A percentile compares a stretch with the other conserved stretches of the same genome.
phyloP scores from a whole-genome alignment of 2,113 vertebrate genomes.

The Sigmodon hispidus region DNA sequence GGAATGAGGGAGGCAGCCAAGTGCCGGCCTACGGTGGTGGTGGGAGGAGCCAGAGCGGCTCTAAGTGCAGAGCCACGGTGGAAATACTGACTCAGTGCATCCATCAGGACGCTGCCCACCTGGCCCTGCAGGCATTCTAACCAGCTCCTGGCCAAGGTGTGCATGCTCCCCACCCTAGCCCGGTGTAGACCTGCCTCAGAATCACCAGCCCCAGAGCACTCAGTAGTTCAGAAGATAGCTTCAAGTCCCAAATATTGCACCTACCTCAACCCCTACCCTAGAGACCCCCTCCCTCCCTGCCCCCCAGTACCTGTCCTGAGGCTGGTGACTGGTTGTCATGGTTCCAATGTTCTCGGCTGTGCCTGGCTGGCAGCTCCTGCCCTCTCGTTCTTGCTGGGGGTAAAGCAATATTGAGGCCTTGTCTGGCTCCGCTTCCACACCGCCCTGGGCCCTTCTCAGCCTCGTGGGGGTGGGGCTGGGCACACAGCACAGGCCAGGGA shows the following conservation, averaged over 20 bases:
- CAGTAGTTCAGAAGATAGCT: not conserved
- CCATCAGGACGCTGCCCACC: not conserved
- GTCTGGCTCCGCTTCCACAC: slow-evolving; percentile 11
- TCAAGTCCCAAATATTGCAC: not conserved
- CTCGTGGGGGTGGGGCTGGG: not conserved
- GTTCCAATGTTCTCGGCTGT: not conserved
- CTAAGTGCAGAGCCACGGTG: slow-evolving; percentile 37
- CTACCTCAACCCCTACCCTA: not conserved
- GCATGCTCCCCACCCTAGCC: not conserved
- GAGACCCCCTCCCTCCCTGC: not conserved
- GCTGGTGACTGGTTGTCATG: slow-evolving; percentile 78
- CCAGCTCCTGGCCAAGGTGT: not conserved
- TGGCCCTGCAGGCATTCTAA: not conserved
- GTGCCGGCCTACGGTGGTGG: not conserved
- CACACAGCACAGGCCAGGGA: not conserved
- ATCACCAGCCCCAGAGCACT: not conserved
- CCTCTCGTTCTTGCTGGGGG: slow-evolving; percentile 56
- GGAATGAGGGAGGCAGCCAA: slow-evolving; percentile 52
- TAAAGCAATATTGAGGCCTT: slow-evolving; percentile 58
- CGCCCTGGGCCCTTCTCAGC: not conserved
- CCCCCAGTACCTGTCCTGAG: slow-evolving; percentile 77
- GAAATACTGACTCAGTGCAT: slow-evolving; percentile 60
- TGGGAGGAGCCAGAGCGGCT: not conserved
- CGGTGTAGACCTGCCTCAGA: not conserved
- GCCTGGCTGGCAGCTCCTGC: slow-evolving; percentile 50